Percentiles rank a stretch among this genome's conserved stretches.
These are phyloP conservation scores for Adelosebastes latens DNA, from an alignment of 2,797 vertebrate species.

Conservation along the genomic window DNA sequence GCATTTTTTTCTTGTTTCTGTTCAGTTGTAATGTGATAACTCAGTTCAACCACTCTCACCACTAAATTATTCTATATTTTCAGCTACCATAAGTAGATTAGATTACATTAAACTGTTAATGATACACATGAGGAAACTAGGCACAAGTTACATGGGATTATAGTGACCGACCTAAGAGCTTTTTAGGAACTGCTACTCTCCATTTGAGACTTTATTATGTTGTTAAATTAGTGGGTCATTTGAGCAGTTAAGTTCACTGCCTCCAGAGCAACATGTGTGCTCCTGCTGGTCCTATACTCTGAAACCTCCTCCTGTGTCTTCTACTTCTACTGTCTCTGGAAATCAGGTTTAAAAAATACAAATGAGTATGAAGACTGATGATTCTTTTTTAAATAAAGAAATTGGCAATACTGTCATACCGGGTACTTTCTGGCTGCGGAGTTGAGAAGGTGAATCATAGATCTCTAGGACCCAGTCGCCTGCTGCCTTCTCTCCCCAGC, in stretches of 20 bases:
- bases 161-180: not conserved
- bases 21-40: not conserved
- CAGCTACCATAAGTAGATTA: not conserved
- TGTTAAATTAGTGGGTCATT: constrained; percentile 55
- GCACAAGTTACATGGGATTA: not conserved
- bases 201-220: constrained; percentile 41
- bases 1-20: not conserved
- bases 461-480: constrained; percentile 99
- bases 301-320: not conserved
- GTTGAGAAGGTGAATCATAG: constrained; percentile 95
- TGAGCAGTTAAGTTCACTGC: constrained; percentile 20
- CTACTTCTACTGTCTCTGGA: not conserved
- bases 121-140: not conserved
- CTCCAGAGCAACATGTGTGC: constrained; percentile 17
- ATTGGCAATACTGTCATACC: constrained; percentile 77
- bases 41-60: not conserved
- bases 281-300: not conserved
- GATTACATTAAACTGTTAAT: not conserved
- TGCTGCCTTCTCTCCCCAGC: constrained; percentile 97
- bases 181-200: constrained; percentile 17
- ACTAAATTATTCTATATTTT: not conserved
- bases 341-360: not conserved
- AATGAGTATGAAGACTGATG: not conserved
- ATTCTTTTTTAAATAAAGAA: not conserved
- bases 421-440: constrained; percentile 97